A percentile compares a stretch with the other conserved stretches of the same genome.
Evolutionary conservation across 2,888 invertebrate genomes (phyloP).

Genomic region (Phaedon cochleariae): DNA sequence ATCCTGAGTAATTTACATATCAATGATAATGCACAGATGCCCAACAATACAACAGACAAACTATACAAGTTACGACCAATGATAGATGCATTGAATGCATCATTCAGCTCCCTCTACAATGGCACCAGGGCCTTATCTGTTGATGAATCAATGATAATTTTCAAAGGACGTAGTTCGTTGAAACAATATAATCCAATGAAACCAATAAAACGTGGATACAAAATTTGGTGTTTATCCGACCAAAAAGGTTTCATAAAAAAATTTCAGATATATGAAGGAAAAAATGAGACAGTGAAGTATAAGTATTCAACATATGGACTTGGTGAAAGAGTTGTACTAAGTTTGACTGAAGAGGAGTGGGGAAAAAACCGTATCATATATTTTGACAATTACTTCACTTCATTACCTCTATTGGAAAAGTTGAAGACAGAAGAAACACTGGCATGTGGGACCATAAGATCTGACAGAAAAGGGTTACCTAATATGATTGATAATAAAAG

Average conservation of each 20-base stretch:
- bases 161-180: not conserved
- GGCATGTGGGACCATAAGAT: slow-evolving; percentile 19
- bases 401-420: slow-evolving; percentile 23
- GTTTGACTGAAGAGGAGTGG: slow-evolving; percentile 30
- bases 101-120: not conserved
- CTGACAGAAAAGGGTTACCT: not conserved
- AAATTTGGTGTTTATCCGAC: slow-evolving; percentile 31
- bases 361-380: slow-evolving; percentile 23
- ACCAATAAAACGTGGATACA: slow-evolving; percentile 31
- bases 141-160: slow-evolving; percentile 11
- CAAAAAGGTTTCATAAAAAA: slow-evolving; percentile 32
- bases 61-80: slow-evolving; percentile 11
- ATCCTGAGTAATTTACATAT: slow-evolving; percentile 10
- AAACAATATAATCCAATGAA: not conserved
- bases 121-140: not conserved
- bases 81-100: not conserved
- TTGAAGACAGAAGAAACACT: slow-evolving; percentile 19
- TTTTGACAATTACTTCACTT: slow-evolving; percentile 31
- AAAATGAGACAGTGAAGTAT: slow-evolving; percentile 27
- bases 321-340: slow-evolving; percentile 24
- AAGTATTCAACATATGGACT: slow-evolving; percentile 22
- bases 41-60: not conserved
- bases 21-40: slow-evolving; percentile 1
- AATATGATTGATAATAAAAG: not conserved
- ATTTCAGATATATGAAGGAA: slow-evolving; percentile 42